Evolutionary conservation across 2,888 invertebrate species (phyloP), one percentile per base, ranked within the genome.

Genomic region (Melangyna quadrimaculata): DNA sequence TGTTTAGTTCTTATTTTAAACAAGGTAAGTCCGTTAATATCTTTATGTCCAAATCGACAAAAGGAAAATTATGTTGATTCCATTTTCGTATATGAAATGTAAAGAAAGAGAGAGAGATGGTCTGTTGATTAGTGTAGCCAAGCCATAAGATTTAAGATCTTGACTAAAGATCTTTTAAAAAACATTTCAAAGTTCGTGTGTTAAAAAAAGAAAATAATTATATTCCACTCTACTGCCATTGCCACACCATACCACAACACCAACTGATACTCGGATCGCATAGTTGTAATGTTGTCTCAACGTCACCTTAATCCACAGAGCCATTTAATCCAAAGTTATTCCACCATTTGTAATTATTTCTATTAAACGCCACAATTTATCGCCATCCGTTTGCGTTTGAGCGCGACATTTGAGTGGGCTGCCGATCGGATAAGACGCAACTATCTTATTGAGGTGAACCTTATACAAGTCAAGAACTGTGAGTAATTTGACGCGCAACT

Each of bases 311-410:
- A 78, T 69, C 45, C 78, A 72, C 65, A 72, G 32, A 70, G 48
- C 73, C 45, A 70, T 70, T 78, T 59, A 78, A 79, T 71, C 65
- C 65, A 35, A 65, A 24, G 48, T 65, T 78, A 71, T 65, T 57
- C 53, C 78, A 71, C 74, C 61, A 40, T 61, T 61, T 61, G n/a
- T 79, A 74, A 78, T 79, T 80, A 75, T 75, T 80, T 80, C 80
- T 63, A 69, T 80, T 80, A 80, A 59, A 80, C 75, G 75, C 80
- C 80, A 80, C 75, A 77, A 77, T 69, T 80, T 80, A 84, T 80
- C 61, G 79, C 69, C 35, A 51, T 75, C 71, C 65, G 57, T 53
- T 65, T 7, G 35, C 29, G 29, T 61, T 70, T 37, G 75, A 75
- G 43, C 63, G 79, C 45, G 29, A 55, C 79, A 75, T 72, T 71